phyloP scores from a whole-genome alignment of 2,113 vertebrate genomes.

The Sinosuthora webbiana region DNA sequence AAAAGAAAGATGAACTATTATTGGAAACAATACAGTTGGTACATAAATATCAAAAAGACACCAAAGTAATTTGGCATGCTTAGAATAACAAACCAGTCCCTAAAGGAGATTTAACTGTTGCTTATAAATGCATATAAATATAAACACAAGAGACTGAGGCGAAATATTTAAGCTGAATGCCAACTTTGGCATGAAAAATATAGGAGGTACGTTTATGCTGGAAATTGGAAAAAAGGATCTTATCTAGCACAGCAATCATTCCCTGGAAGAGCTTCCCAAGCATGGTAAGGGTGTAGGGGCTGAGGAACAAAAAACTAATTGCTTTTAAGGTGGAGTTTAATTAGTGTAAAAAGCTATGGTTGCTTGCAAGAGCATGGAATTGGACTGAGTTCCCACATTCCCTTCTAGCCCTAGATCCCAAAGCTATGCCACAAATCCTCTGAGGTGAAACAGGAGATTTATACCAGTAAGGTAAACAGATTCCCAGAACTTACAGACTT shows the following conservation, averaged over 20 bases:
- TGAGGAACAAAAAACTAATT: slow-evolving; percentile 15
- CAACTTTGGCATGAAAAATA: neutral
- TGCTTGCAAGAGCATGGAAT: neutral
- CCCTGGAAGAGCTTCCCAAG: neutral
- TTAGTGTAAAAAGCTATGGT: neutral
- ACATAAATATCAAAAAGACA: slow-evolving; percentile 1
- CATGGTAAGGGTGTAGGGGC: neutral
- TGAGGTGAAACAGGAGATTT: neutral
- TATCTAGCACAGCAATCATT: neutral
- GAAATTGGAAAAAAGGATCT: neutral
- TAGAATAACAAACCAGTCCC: neutral
- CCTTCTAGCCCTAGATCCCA: neutral
- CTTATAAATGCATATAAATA: neutral
- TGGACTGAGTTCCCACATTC: neutral
- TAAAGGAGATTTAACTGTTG: neutral
- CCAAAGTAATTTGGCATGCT: neutral
- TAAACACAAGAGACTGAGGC: neutral
- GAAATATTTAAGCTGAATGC: neutral
- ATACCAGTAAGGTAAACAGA: neutral
- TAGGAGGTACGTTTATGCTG: neutral
- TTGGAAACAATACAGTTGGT: neutral
- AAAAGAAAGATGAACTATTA: neutral
- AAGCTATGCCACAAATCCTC: neutral
- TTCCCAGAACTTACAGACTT: neutral
- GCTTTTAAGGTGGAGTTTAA: slow-evolving; percentile 15